Conservation (phyloP, 2,797 vertebrate species). For the Podarcis siculus region DNA sequence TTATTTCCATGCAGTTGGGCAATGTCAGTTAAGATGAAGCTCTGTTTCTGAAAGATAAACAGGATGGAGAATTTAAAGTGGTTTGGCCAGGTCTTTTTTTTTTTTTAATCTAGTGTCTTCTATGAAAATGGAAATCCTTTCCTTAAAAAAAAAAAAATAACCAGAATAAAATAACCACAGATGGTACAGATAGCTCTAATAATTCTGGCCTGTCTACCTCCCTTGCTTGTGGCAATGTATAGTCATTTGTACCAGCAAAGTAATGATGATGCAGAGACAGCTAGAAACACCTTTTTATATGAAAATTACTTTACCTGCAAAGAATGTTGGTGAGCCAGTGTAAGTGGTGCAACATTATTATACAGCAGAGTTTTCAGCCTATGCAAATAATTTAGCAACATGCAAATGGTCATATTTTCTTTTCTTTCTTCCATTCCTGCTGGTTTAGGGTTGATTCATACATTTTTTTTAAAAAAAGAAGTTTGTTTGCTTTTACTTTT, state of each 20-base stretch:
- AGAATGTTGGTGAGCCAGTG: slow-evolving; percentile 66
- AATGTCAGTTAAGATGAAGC: neutral
- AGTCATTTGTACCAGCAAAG: slow-evolving; percentile 49
- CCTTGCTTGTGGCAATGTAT: slow-evolving; percentile 14
- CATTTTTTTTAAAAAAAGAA: neutral
- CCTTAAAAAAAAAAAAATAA: neutral
- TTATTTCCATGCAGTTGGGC: neutral
- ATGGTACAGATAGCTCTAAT: neutral
- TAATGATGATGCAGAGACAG: slow-evolving; percentile 43
- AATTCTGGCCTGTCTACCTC: slow-evolving; percentile 44
- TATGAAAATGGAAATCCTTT: neutral
- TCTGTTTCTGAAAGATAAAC: slow-evolving; percentile 29
- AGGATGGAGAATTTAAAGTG: neutral
- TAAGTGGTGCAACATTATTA: slow-evolving; percentile 47
- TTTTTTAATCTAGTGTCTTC: neutral
- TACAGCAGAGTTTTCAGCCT: slow-evolving; percentile 39
- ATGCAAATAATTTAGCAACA: slow-evolving; percentile 26
- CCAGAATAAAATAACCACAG: fast-evolving
- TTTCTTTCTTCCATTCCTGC: neutral
- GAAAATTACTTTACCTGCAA: slow-evolving; percentile 58
- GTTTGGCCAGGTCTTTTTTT: neutral
- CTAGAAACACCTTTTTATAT: slow-evolving; percentile 55
- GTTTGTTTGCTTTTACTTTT: slow-evolving; percentile 49
- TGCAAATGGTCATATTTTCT: slow-evolving; percentile 16
- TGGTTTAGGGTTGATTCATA: neutral